Evolutionary conservation across 2,888 invertebrate genomes (phyloP), one percentile per base, ranked within the genome.

Genomic region (Allygus modestus): DNA sequence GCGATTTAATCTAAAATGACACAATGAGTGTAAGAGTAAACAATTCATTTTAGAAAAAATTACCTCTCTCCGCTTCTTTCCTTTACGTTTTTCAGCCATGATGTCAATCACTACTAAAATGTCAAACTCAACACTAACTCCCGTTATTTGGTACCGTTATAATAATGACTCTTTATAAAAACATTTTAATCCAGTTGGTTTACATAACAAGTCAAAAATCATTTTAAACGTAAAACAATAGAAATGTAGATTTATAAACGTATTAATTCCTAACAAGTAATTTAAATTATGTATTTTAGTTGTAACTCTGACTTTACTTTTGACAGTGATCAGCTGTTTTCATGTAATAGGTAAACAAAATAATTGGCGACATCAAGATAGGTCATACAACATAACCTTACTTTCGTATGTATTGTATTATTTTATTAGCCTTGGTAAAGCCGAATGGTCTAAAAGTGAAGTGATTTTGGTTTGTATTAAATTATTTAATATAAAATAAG

Each of bases 21-120:
- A 37, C 37, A 37, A 37, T 7, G 37, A 4, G 9, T 37, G 37
- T 7, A 37, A 9, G 9, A 37, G 37, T 37, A 7, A 37, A 37
- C 37, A 37, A n/a, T 37, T 37, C 4, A 37, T 37, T 37, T 37
- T 37, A 37, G 4, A 1, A 33, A 33, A 41, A 23, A 17, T 92
- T 91, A 93, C 88, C 85, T 88, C 94, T 91, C 93, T 93, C 88
- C 93, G 93, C 89, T 93, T 93, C 90, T 92, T 92, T 88, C 92
- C 92, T 91, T 93, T 93, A 90, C 92, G 92, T 90, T 93, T 93
- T 88, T 94, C 93, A 90, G 93, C 93, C 93, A 93, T 93, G 84
- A 86, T 88, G 75, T 26, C 79, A 79, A 79, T 58, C 23, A 37
- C n/a, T 31, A 79, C 75, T 77, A 20, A 12, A 23, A n/a, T 31